Evolutionary conservation across 2,113 vertebrate genomes (phyloP), one percentile per base, ranked within the genome.

Genomic region (Hyaena hyaena): DNA sequence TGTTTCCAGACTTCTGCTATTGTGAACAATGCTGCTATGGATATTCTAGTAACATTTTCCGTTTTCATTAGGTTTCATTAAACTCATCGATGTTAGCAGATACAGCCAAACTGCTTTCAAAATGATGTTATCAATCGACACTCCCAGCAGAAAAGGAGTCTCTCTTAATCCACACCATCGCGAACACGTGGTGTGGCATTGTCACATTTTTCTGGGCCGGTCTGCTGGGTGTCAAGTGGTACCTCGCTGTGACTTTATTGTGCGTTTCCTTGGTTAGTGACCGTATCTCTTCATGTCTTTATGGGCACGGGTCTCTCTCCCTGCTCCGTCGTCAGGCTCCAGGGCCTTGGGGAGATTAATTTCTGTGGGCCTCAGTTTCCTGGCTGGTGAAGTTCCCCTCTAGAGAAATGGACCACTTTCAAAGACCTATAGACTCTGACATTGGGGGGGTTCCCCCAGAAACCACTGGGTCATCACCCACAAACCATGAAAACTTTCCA

Each of bases 81-180:
- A 65, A 7, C 33, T 11, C 39, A 48, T 61, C 17, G 5, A 4
- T 61, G n/a, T 48, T 23, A 71, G 93, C 74, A 61, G 31, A 73
- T 10, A 39, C 9, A 16, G 39, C 50, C 76, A 17, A 61, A 14
- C 1, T 50, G 85, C 23, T 48, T 48, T 61, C 50, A 1, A 28
- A 80, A 3, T 45, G 33, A 7, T 81, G 16, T 16, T 9, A 7
- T 5, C 65, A 81, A 1, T 10, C 0, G 16, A 45, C 19, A 23
- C 28, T 31, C 65, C 66, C 10, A 5, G 73, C 61, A 69, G 48
- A 6, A 31, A 63, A 24, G n/a, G 53, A 63, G 73, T 7, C 45
- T 15, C 23, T 1, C 26, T 35, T 10, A 23, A 39, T 28, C 31
- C 35, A 17, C n/a, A 5, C 33, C 10, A 12, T 28, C 31, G 10